Conservation (phyloP, 2,888 invertebrate species). For the Ptychoptera contaminata region DNA sequence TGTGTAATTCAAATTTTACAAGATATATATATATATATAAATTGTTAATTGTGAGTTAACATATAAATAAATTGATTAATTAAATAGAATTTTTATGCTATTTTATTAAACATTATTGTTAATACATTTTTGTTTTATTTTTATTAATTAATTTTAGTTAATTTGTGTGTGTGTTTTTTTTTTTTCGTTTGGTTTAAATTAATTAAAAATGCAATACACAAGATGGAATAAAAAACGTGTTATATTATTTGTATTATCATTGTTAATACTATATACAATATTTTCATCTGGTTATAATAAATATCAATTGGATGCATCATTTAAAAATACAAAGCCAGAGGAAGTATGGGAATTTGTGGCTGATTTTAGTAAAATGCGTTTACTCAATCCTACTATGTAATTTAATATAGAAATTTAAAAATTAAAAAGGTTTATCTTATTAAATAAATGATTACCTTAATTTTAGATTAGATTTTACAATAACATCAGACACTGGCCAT, state of each 20-base stretch:
- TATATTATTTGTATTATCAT: background rate
- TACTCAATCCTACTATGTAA: constrained; percentile 57
- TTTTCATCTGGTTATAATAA: constrained; percentile 25
- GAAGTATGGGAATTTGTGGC: constrained; percentile 58
- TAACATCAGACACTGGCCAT: constrained; percentile 46
- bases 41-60: too few species aligned
- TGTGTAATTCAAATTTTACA: too few species aligned
- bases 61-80: too few species aligned
- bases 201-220: constrained; percentile 6
- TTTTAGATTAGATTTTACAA: constrained; percentile 42
- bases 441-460: background rate
- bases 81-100: too few species aligned
- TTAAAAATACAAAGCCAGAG: constrained; percentile 39
- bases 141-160: too few species aligned
- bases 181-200: background rate
- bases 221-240: constrained; percentile 8
- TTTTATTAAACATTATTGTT: too few species aligned
- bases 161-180: too few species aligned
- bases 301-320: constrained; percentile 33
- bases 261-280: constrained; percentile 18
- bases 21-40: too few species aligned
- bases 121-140: too few species aligned
- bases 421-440: background rate
- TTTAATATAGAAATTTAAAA: constrained; percentile 18
- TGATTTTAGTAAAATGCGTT: constrained; percentile 55